Base-by-base conservation (phyloP, 2,797 vertebrate species). In the Sebastes jordani region DNA sequence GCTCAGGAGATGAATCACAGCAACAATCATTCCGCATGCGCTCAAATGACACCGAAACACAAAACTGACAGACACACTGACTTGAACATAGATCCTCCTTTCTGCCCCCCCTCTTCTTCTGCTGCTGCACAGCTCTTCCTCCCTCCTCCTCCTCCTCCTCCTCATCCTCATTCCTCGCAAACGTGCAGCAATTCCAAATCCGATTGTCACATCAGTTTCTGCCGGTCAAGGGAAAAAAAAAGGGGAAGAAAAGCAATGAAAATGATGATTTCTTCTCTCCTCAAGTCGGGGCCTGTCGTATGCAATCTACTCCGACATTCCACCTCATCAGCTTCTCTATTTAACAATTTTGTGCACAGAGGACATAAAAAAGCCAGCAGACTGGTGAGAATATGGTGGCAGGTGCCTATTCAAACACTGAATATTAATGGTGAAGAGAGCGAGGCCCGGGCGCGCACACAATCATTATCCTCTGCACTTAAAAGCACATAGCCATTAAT, bases 241-340 rank as follows among this genome's bases (percentile, higher is more conserved):
- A 27, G 42, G 25, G 18, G 22, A 84, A 82, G 73, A 82, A 84
- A 81, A 82, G 86, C 78, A 34, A 78, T 63, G 69, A 89, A 92
- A 93, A 92, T 77, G 63, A 92, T 92, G 89, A 94, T 93, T 93
- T 92, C 83, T 62, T 92, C 82, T 80, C 81, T 80, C 74, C 79
- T 90, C 80, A 66, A 90, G 92, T 92, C 89, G 71, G 80, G 79
- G 90, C 93, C 92, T 93, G 94, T 95, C 93, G 56, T 91, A 85
- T 78, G 87, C 92, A 93, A 95, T 95, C 87, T 92, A 83, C 91
- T 91, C 83, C 81, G 84, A 94, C 95, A 94, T 93, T 92, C 90
- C 82, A 90, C 88, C 92, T 94, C 93, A 93, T 96, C 91, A 93
- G 86, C 89, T 89, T 88, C 87, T 90, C 88, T 91, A 91, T 93